Percentiles rank a stretch among this genome's conserved stretches.
These are phyloP conservation scores for Helarctos malayanus DNA, from an alignment of 2,797 vertebrate genomes.

Conservation along the genomic window DNA sequence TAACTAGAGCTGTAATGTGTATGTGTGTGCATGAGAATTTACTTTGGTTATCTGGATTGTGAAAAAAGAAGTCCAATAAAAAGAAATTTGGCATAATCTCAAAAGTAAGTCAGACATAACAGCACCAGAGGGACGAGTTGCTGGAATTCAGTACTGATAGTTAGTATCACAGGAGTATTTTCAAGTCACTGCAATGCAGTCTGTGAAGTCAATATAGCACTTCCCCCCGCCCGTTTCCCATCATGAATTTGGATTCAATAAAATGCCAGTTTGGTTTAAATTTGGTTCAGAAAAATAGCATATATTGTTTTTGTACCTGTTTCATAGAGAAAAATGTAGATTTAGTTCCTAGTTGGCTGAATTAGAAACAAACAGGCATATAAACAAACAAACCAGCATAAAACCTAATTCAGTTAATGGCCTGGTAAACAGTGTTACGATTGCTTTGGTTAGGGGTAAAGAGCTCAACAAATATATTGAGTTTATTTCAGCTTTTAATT, in stretches of 20 bases:
- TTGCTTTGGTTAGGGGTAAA: constrained; percentile 58
- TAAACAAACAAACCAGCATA: constrained; percentile 40
- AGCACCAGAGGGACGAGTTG: neutral
- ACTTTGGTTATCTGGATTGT: neutral
- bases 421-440: constrained; percentile 49
- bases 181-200: neutral
- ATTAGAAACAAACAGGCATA: constrained; percentile 9
- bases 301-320: neutral
- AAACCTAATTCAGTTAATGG: constrained; percentile 35
- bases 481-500: constrained; percentile 71
- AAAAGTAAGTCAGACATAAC: neutral
- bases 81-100: neutral
- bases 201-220: neutral
- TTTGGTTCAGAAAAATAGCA: constrained; percentile 17
- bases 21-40: neutral
- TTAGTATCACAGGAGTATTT: neutral
- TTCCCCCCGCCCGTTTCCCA: rapidly evolving
- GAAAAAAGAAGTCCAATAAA: neutral
- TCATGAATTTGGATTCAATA: constrained; percentile 14
- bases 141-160: neutral
- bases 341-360: constrained; percentile 26
- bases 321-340: constrained; percentile 26
- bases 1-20: neutral
- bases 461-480: constrained; percentile 63
- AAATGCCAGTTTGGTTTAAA: neutral